Evolutionary conservation across 2,797 vertebrate genomes (phyloP), one percentile per base, ranked within the genome.

Genomic region (Nannoperca obscura): DNA sequence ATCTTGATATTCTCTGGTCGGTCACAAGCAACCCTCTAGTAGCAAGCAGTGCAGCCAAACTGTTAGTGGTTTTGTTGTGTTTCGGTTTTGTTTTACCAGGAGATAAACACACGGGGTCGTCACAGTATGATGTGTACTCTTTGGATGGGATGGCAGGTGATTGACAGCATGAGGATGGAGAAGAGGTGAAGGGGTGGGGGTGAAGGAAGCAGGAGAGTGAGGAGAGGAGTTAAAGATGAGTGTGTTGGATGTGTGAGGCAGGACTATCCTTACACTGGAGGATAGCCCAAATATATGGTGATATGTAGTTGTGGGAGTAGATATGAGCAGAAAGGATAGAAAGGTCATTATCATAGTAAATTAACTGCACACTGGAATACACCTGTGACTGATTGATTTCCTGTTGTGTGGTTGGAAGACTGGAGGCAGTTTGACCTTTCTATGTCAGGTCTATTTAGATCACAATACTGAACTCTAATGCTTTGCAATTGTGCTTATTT

Each of bases 51-150:
- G 86, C 64, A 53, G 46, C 63, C 74, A 88, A 80, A 90, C 81
- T 53, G 87, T 92, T 80, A 89, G 86, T 68, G 61, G 44, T 74
- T 73, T 59, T 64, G 20, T 64, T 64, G 24, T 49, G 61, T 40
- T 47, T 60, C 3, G 22, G 32, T 55, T 58, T 83, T 83, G 88
- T 86, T 94, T 95, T 95, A 96, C 95, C 95, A 75, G 93, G 90
- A 88, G 92, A 92, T 89, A 96, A 94, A 95, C 95, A 96, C 84
- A 91, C 78, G 88, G 95, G 94, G 93, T 96, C 95, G 85, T 95
- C 95, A 94, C 95, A 96, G 94, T 95, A 91, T 93, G 95, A 95
- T 71, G 95, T 96, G 92, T 94, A 93, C 82, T 94, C 95, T 96
- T 94, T 94, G 89, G 91, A 94, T 95, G 93, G 92, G 93, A 94